Evolutionary conservation across 2,888 invertebrate genomes (phyloP), one percentile per base, ranked within the genome.

Genomic region (Chymomyza procnemis): DNA sequence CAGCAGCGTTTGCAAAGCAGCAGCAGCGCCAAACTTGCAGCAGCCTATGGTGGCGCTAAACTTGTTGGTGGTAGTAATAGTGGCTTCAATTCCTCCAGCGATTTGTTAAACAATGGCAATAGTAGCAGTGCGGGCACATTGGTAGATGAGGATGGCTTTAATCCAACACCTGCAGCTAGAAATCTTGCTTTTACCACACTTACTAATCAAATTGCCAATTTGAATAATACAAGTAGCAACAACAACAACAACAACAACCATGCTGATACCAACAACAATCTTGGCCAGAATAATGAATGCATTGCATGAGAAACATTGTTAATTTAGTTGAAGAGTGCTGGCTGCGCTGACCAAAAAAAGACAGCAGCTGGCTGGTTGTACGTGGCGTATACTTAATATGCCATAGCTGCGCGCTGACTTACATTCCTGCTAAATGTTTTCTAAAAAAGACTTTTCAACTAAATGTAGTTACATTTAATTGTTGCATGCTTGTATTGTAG

Each of bases 271-370:
- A 76, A 87, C 75, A 85, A 79, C 69, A 85, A 85, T 80, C 79
- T 85, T 83, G 85, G 85, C 61, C 75, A 74, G 67, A 88, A 66
- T 77, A 88, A 79, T 79, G 83, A 87, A 71, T 85, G 88, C 80
- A 79, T 88, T 82, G 89, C 89, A 89, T 89, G 89, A 89, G 80
- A 81, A 77, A 78, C 75, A 59, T 68, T 75, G 70, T 80, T 79
- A 74, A 80, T 80, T 76, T 75, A 83, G 76, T 80, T 74, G 75
- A 68, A 69, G 56, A 62, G 66, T 64, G 61, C 34, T 41, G 34
- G 2, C 34, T 41, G 34, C 34, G 34, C 34, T 54, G 57, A 34
- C 16, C 16, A 63, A 41, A 57, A 58, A 41, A 57, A 34, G 14
- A 60, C 60, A 72, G 74, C 74, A 67, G 59, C 66, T 73, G 69